These are phyloP conservation scores for Rhodophaea formosa DNA, from an alignment of 2,888 invertebrate genomes.

Conservation along the genomic window DNA sequence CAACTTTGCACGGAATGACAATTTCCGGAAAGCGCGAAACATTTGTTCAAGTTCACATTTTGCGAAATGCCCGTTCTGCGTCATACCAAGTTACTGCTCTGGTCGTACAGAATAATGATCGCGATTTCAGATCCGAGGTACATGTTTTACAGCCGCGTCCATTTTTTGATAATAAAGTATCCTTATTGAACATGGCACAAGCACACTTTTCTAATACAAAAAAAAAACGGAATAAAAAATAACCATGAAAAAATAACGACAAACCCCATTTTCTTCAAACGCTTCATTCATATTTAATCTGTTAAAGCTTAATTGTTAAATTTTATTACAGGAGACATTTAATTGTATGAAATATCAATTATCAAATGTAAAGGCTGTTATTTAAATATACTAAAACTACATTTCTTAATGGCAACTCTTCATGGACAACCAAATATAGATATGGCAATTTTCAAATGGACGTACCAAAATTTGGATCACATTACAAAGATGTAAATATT, in stretches of 20 bases:
- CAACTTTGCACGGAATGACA: too few relatives aligned
- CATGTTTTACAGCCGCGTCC: background rate
- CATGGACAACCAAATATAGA: conserved; percentile 12
- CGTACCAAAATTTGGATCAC: conserved; percentile 8
- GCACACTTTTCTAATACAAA: background rate
- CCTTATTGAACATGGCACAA: background rate
- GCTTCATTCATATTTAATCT: background rate
- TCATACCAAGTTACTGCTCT: too few relatives aligned
- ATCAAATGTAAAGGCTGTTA: background rate
- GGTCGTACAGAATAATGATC: too few relatives aligned
- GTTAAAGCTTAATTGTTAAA: conserved; percentile 4
- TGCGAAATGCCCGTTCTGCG: too few relatives aligned
- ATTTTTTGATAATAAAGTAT: background rate
- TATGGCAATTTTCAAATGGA: conserved; percentile 13
- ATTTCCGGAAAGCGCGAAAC: too few relatives aligned
- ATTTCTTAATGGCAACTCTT: conserved; percentile 9
- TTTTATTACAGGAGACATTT: background rate
- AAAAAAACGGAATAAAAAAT: background rate
- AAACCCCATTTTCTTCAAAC: too few relatives aligned
- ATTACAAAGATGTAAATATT: background rate
- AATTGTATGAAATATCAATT: conserved; percentile 5
- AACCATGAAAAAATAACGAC: background rate
- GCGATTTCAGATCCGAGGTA: background rate
- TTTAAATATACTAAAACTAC: background rate
- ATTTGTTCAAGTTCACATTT: too few relatives aligned